phyloP scores from a whole-genome alignment of 2,888 invertebrate species.

The Bhutanitis thaidina region DNA sequence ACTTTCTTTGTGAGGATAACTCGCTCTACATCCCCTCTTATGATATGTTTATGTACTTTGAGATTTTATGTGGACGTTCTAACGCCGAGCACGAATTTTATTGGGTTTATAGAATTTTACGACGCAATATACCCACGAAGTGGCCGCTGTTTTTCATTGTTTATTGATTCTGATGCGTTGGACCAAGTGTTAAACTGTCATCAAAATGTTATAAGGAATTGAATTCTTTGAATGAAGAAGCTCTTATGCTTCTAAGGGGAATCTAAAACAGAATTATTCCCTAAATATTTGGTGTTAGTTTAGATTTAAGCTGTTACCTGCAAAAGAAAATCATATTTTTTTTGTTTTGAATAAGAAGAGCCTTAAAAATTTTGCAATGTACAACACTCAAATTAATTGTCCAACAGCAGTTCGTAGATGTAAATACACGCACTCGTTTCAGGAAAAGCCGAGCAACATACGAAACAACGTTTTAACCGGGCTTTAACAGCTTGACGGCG shows the following conservation, averaged over 20 bases:
- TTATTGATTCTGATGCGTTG: slow-evolving; percentile 68
- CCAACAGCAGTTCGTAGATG: background rate
- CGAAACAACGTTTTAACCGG: slow-evolving; percentile 51
- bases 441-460: slow-evolving; percentile 33
- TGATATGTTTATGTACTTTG: slow-evolving; percentile 80
- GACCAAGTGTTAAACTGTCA: slow-evolving; percentile 42
- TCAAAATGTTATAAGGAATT: slow-evolving; percentile 26
- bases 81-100: slow-evolving; percentile 77
- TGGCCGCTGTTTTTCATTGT: slow-evolving; percentile 75
- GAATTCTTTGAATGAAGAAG: too few relatives aligned
- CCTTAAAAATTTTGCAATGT: too few relatives aligned
- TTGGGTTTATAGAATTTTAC: slow-evolving; percentile 79
- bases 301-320: too few relatives aligned
- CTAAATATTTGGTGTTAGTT: too few relatives aligned
- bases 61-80: slow-evolving; percentile 78
- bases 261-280: too few relatives aligned
- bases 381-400: background rate
- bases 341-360: too few relatives aligned
- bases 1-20: slow-evolving; percentile 75
- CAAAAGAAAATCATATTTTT: too few relatives aligned
- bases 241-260: too few relatives aligned
- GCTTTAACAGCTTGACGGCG: slow-evolving; percentile 74
- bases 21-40: slow-evolving; percentile 73
- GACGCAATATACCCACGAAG: slow-evolving; percentile 63
- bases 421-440: slow-evolving; percentile 18